Base-by-base conservation (phyloP, 2,888 invertebrate genomes). In the Erebia aethiops region DNA sequence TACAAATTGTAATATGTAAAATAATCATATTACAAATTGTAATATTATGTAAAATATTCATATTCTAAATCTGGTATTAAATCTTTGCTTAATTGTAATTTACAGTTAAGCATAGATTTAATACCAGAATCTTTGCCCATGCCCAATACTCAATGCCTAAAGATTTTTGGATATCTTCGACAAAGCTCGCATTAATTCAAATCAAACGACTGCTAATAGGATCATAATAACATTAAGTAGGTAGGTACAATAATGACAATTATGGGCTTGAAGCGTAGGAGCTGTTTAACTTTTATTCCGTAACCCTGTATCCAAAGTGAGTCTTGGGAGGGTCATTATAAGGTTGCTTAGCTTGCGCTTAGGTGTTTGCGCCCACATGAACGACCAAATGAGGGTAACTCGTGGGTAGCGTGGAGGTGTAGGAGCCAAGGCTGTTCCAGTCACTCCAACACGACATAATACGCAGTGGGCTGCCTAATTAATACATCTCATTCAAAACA, bases 371-470 rank as follows among this genome's bases (percentile, higher is more conserved):
- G 87, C 92, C 92, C 87, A 93, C 92, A 82, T 82, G 77, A 84
- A 85, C 91, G 92, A 88, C 92, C 93, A 92, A 92, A 92, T 91
- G 91, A 89, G 92, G 92, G 92, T 92, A 89, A 60, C 86, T 76
- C 89, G 92, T 93, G 92, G 92, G 93, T 79, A 85, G 92, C 84
- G 82, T 86, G 92, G 91, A 92, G 92, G 92, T 90, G 92, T 88
- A 83, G 86, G 82, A 89, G 86, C 89, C 92, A 92, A 93, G 93
- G 92, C 86, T 91, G 87, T 87, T 84, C 88, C 91, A 89, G 87
- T 88, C 90, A 84, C 87, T 87, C 84, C 79, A 84, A 87, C 88
- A 86, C 83, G 87, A 88, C 81, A 80, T 75, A 76, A 86, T 87
- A 83, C 57, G 46, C 49, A 84, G 91, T 92, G 88, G 91, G 91